Percentiles rank a stretch among this genome's conserved stretches.
Evolutionary conservation across 23 tunicate species (phyloP).

Genomic region (Halocynthia aurantium): DNA sequence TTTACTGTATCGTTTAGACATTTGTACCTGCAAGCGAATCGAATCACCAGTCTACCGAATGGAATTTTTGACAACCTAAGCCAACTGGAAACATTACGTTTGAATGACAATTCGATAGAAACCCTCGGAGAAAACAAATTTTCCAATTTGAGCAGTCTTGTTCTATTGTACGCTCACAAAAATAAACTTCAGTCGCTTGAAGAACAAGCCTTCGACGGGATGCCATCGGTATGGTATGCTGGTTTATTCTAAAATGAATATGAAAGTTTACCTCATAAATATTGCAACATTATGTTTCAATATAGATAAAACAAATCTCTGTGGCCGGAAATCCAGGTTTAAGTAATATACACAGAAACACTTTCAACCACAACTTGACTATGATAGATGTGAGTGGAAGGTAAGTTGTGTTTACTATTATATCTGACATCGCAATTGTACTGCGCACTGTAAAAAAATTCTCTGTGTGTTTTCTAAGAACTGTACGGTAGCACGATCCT

Average conservation of each 20-base stretch:
- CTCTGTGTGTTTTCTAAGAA: no score
- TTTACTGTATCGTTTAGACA: constrained; percentile 15
- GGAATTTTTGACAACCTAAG: constrained; percentile 7
- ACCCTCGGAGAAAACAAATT: constrained; percentile 9
- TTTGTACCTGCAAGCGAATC: constrained; percentile 23
- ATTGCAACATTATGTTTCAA: background rate
- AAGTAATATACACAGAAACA: background rate
- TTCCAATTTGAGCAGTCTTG: background rate
- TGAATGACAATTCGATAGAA: constrained; percentile 11
- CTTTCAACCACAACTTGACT: background rate
- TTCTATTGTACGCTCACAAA: constrained; percentile 6
- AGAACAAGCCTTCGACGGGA: background rate
- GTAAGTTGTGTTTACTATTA: background rate
- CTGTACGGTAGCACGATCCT: no score
- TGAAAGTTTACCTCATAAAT: background rate
- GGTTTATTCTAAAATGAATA: background rate
- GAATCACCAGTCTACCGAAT: constrained; percentile 6
- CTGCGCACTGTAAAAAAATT: no score
- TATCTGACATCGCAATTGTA: no score
- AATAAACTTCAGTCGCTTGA: constrained; percentile 4
- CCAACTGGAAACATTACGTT: constrained; percentile 9
- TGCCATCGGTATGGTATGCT: constrained; percentile 9
- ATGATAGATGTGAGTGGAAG: constrained; percentile 29
- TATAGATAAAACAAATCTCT: constrained; percentile 16
- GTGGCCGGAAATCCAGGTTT: constrained; percentile 20